phyloP scores from a whole-genome alignment of 2,888 invertebrate genomes.

The Taphrorychus bicolor region DNA sequence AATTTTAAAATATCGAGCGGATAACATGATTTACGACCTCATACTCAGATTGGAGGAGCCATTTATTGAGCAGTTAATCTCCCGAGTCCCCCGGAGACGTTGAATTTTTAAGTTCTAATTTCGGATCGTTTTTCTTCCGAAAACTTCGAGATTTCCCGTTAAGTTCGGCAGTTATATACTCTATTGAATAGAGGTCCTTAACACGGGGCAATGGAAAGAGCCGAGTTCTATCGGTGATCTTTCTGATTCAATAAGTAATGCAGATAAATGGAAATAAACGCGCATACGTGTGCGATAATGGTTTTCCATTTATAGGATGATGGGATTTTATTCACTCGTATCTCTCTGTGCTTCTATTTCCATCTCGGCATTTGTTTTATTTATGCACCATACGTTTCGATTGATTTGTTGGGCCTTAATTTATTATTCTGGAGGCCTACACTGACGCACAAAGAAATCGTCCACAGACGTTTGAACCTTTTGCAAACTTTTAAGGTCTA shows the following conservation, averaged over 20 bases:
- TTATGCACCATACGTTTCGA: background rate
- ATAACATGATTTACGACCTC: background rate
- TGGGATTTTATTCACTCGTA: conserved; percentile 19
- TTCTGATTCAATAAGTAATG: conserved; percentile 1
- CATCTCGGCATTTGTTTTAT: background rate
- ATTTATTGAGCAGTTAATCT: background rate
- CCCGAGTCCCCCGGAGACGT: background rate
- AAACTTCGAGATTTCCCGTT: background rate
- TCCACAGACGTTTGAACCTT: background rate
- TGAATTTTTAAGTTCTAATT: background rate
- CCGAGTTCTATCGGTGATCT: background rate
- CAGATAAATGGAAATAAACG: conserved; percentile 21
- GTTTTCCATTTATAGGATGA: conserved; percentile 19
- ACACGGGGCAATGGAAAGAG: background rate
- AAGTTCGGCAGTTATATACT: background rate
- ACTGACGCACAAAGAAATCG: background rate
- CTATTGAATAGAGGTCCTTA: background rate
- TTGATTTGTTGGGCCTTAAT: background rate
- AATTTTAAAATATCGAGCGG: background rate
- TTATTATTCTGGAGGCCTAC: background rate
- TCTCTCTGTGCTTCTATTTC: conserved; percentile 4
- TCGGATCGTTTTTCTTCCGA: background rate
- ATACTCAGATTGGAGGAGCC: background rate
- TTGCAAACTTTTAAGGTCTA: background rate
- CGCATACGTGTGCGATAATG: conserved; percentile 12